Evolutionary conservation across 2,113 vertebrate species (phyloP), one percentile per base, ranked within the genome.

Genomic region (Ursus arctos): DNA sequence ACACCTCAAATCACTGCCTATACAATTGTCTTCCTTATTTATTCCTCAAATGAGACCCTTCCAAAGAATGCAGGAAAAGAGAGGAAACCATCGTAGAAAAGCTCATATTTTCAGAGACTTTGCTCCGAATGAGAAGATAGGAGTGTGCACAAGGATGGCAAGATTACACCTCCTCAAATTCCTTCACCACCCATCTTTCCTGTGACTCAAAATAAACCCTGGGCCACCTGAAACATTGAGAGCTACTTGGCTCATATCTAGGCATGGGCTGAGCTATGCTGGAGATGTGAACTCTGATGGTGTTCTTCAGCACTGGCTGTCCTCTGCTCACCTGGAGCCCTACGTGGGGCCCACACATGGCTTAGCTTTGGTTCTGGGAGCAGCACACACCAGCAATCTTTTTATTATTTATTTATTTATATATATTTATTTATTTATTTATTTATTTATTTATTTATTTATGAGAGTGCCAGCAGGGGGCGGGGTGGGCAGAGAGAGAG

Each of bases 101-200:
- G 0, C 6, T 49, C 9, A 2, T 14, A 2, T 43, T 40, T 24
- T 53, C 33, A 16, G 3, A 88, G 49, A 2, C 1, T 22, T 57
- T 9, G 4, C 11, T 69, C 28, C 24, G 31, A 21, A 16, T 9
- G 31, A 40, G 0, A 10, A 40, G 12, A 11, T 4, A 2, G 2
- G 47, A 3, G 0, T 4, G 3, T 12, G 13, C 1, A 13, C 9
- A 9, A 4, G 2, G 47, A 36, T 8, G 28, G 14, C 15, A 40
- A n/a, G 47, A 14, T 43, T 16, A 40, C 0, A 19, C 26, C 18
- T 79, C 18, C 47, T 84, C 24, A 2, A 36, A 26, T 26, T 76
- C 22, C 31, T 43, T 2, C 21, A 6, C 19, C 0, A 24, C 33
- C 10, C 16, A 1, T 43, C 21, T 40, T 80, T 47, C 22, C 28